Conservation (phyloP, 2,888 invertebrate genomes). For the Pandemis corylana region DNA sequence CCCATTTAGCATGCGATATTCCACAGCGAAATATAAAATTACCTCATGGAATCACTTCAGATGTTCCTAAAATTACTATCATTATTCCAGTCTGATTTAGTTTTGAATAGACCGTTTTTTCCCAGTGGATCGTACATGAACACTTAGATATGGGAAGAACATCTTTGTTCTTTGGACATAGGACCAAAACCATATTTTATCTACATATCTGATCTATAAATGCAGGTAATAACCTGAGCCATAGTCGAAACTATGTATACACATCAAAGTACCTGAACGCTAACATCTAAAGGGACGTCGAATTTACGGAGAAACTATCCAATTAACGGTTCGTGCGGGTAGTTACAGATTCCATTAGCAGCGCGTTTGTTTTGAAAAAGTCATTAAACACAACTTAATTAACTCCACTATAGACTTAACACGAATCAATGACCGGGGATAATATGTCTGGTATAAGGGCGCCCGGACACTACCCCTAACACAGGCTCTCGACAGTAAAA, state of each 20-base stretch:
- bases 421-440: constrained; percentile 36
- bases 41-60: neutral
- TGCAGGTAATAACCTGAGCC: neutral
- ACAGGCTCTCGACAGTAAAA: constrained; percentile 11
- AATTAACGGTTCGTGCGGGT: constrained; percentile 11
- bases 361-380: constrained; percentile 28
- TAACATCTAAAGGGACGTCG: constrained; percentile 15
- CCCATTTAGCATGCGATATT: too few relatives aligned
- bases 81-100: neutral
- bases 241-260: constrained; percentile 4
- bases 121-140: neutral
- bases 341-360: constrained; percentile 16
- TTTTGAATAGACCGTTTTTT: neutral
- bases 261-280: constrained; percentile 16
- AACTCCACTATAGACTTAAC: constrained; percentile 25
- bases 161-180: neutral
- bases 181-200: neutral
- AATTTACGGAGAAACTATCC: neutral
- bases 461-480: neutral
- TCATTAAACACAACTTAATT: constrained; percentile 35
- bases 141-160: neutral
- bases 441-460: constrained; percentile 11
- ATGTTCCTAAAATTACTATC: neutral
- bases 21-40: too few relatives aligned
- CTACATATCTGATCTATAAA: neutral